A percentile compares a stretch with the other conserved stretches of the same genome.
These are phyloP conservation scores for Hyles euphorbiae DNA, from an alignment of 1,140 invertebrate genomes.

Conservation along the genomic window DNA sequence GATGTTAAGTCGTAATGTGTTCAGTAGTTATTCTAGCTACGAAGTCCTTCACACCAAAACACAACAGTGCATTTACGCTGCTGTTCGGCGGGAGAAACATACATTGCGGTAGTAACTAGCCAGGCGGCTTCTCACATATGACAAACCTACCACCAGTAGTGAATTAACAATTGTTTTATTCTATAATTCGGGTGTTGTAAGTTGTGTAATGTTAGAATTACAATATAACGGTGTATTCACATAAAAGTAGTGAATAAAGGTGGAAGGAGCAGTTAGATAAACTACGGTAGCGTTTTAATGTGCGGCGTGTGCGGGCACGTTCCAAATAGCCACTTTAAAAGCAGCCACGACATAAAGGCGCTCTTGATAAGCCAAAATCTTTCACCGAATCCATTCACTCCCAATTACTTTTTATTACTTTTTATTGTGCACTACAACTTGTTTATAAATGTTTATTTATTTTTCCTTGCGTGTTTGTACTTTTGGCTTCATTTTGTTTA, in stretches of 20 bases:
- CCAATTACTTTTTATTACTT: conserved; percentile 19
- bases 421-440: conserved; percentile 3
- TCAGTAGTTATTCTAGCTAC: too few relatives aligned
- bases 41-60: too few relatives aligned
- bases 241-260: not conserved
- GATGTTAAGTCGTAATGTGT: too few relatives aligned
- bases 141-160: too few relatives aligned
- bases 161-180: too few relatives aligned
- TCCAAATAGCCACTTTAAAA: conserved; percentile 19
- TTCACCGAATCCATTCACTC: conserved; percentile 13
- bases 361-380: conserved; percentile 15
- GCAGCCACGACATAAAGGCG: conserved; percentile 8
- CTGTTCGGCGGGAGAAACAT: too few relatives aligned
- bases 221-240: not conserved
- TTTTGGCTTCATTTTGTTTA: too few relatives aligned
- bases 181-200: too few relatives aligned
- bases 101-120: too few relatives aligned
- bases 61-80: too few relatives aligned
- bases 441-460: conserved; percentile 5
- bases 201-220: not conserved
- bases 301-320: conserved; percentile 4
- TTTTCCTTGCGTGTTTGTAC: not conserved
- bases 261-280: conserved; percentile 7
- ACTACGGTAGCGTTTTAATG: conserved; percentile 9
- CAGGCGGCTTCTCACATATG: too few relatives aligned